Base-by-base conservation (phyloP, 2,888 invertebrate species). In the Sarcophaga subvicina region DNA sequence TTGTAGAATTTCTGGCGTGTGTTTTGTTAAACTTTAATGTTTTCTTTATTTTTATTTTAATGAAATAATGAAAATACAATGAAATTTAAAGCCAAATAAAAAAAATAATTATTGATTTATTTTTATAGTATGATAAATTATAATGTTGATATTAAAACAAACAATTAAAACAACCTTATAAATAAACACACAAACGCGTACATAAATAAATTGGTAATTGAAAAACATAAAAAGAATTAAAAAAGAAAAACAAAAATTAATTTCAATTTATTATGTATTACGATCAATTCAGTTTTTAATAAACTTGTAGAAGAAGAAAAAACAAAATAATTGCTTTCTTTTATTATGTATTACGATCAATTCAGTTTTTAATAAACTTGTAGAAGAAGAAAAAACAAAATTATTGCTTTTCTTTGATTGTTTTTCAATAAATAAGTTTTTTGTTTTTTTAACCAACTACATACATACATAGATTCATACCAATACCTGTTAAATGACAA, bases 141-240 rank as follows among this genome's bases (percentile, higher is more conserved):
- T 76, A 76, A 80, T 84, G 80, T 76, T 71, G 80, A 84, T 60
- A 84, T 79, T 80, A 80, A 80, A 71, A 66, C 64, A 76, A 62
- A 47, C 70, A 71, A 80, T 76, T 80, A 76, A 54, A 54, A 17
- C 12, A 54, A 54, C 17, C 12, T 54, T 54, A 14, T 12, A 54
- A 54, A 54, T 54, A 54, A 64, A 78, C 17, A 49, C 49, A 63
- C 62, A 81, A 14, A 22, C 20, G 12, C 20, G 4, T 3, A 47
- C 47, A 49, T 10, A 20, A n/a, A 73, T 11, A 71, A 25, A 69
- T 25, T 82, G 25, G 71, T 59, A 37, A 77, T 54, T 54, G 14
- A 54, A 54, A 54, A 37, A 37, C 37, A 37, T 37, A 37, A 75
- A 75, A 69, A 69, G 8, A 62, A 76, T 75, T 49, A 54, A 63